Percentiles rank a stretch among this genome's conserved stretches.
Conservation (phyloP, 2,888 invertebrate species). For the Bugulina stolonifera region DNA sequence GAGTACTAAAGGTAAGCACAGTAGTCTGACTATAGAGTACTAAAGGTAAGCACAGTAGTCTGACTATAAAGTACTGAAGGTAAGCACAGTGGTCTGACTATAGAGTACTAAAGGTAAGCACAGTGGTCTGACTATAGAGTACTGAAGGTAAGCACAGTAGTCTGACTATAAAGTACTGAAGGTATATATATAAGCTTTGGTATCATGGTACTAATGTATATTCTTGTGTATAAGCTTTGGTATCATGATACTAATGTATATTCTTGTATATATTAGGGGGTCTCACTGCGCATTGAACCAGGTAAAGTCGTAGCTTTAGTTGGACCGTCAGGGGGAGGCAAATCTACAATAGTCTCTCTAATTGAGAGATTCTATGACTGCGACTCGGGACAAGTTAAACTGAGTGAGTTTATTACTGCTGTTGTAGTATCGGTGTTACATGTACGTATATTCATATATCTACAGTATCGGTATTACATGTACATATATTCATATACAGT, state of each 20-base stretch:
- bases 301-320: slow-evolving; percentile 49
- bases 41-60: too few relatives aligned
- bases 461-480: neutral
- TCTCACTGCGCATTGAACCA: slow-evolving; percentile 40
- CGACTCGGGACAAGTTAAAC: slow-evolving; percentile 36
- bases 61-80: neutral
- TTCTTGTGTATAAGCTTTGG: too few relatives aligned
- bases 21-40: too few relatives aligned
- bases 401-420: slow-evolving; percentile 34
- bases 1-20: slow-evolving; percentile 44
- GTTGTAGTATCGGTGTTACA: neutral
- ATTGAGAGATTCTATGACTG: slow-evolving; percentile 49
- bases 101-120: neutral
- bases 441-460: neutral
- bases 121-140: neutral
- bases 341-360: slow-evolving; percentile 48
- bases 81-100: neutral
- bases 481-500: neutral
- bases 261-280: slow-evolving; percentile 34
- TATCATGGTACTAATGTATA: too few relatives aligned
- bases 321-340: slow-evolving; percentile 49
- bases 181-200: too few relatives aligned
- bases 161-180: too few relatives aligned
- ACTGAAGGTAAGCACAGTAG: neutral
- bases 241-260: too few relatives aligned